A percentile compares a stretch with the other conserved stretches of the same genome.
Conservation (phyloP, 2,888 invertebrate species). For the Scelioninae gen. 2 region DNA sequence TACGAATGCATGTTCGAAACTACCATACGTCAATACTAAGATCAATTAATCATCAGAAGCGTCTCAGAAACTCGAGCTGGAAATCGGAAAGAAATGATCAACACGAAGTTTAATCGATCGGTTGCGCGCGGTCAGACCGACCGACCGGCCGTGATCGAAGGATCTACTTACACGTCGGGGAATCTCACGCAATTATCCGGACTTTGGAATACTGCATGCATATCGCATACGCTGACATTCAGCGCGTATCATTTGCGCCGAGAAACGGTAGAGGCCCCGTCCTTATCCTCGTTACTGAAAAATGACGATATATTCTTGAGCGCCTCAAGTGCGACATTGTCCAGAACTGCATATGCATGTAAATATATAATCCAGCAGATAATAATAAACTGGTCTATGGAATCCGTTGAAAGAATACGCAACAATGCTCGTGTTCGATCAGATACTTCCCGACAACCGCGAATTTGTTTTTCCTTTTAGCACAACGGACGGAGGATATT, state of each 20-base stretch:
- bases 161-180: conserved; percentile 60
- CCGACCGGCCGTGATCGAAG: conserved; percentile 62
- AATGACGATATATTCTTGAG: conserved; percentile 47
- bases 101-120: no score
- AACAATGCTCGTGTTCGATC: conserved; percentile 41
- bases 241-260: conserved; percentile 52
- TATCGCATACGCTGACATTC: conserved; percentile 49
- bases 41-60: no score
- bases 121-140: conserved; percentile 48
- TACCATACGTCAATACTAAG: no score
- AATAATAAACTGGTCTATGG: conserved; percentile 52
- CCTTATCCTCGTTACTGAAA: conserved; percentile 58
- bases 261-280: conserved; percentile 52
- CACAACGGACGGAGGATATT: conserved; percentile 29
- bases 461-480: conserved; percentile 46
- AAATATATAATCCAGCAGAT: conserved; percentile 17
- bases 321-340: conserved; percentile 47
- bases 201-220: conserved; percentile 56
- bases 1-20: no score
- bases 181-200: conserved; percentile 47
- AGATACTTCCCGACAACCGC: conserved; percentile 3
- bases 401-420: conserved; percentile 38
- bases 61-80: no score
- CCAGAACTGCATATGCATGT: conserved; percentile 46
- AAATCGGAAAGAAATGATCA: no score